These are phyloP conservation scores for Scomber colias DNA, from an alignment of 2,113 vertebrate genomes.

Conservation along the genomic window DNA sequence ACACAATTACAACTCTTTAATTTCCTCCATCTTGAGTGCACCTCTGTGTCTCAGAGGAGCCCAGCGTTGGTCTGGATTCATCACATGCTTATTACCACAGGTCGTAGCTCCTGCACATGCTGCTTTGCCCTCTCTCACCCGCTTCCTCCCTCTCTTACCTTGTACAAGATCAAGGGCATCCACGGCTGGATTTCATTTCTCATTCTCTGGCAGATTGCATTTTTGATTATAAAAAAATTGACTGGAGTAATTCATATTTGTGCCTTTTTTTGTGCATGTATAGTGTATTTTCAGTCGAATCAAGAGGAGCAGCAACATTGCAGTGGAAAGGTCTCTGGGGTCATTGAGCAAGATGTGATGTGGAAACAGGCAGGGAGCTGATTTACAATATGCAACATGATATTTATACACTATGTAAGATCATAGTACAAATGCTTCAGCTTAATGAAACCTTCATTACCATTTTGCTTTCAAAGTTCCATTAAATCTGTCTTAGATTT, in stretches of 20 bases:
- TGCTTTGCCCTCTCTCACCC: slow-evolving; percentile 12
- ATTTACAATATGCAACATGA: slow-evolving; percentile 10
- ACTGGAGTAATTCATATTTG: not conserved
- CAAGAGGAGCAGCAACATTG: not conserved
- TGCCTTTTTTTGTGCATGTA: not conserved
- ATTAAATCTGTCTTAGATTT: not conserved
- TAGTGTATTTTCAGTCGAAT: slow-evolving; percentile 11
- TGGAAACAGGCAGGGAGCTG: slow-evolving; percentile 1
- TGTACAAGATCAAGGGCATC: slow-evolving; percentile 19
- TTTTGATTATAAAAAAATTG: slow-evolving; percentile 27
- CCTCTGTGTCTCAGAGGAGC: slow-evolving; percentile 45
- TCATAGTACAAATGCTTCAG: not conserved
- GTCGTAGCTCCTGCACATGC: slow-evolving; percentile 49
- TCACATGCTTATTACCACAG: slow-evolving; percentile 68
- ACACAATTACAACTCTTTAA: slow-evolving; percentile 69
- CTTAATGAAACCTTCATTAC: slow-evolving; percentile 14
- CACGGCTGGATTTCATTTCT: slow-evolving; percentile 13
- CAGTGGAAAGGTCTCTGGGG: slow-evolving; percentile 7
- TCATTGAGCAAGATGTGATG: slow-evolving; percentile 24
- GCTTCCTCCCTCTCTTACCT: not conserved
- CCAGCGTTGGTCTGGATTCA: slow-evolving; percentile 51
- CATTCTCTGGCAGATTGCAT: slow-evolving; percentile 6
- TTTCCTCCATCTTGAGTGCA: slow-evolving; percentile 63
- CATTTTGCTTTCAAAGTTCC: not conserved
- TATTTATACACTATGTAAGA: slow-evolving; percentile 3